A percentile compares a stretch with the other conserved stretches of the same genome.
These are phyloP conservation scores for Botia kubotai DNA, from an alignment of 2,797 vertebrate species.

Conservation along the genomic window DNA sequence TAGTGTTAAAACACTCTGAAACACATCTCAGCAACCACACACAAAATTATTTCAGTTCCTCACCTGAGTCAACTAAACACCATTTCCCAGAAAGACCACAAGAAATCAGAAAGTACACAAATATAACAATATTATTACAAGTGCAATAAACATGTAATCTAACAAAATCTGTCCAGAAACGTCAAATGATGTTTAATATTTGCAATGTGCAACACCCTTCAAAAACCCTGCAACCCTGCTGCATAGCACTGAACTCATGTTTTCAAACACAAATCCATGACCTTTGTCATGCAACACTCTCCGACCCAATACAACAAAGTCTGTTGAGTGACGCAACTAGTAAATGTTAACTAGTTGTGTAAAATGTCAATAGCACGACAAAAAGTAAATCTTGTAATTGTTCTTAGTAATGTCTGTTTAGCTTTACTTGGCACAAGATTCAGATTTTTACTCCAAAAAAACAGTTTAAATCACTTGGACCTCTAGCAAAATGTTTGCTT, in stretches of 20 bases:
- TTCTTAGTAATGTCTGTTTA: neutral
- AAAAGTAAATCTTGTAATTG: neutral
- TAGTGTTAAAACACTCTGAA: too few species aligned
- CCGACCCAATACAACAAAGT: neutral
- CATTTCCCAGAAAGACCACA: too few species aligned
- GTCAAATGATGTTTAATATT: neutral
- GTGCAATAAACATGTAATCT: slow-evolving; percentile 5
- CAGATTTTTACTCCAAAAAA: too few species aligned
- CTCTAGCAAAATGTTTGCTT: slow-evolving; percentile 5
- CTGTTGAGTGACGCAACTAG: neutral
- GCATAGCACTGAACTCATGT: neutral
- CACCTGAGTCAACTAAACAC: too few species aligned
- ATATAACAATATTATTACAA: neutral
- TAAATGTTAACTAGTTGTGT: neutral
- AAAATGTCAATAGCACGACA: neutral
- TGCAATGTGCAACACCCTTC: neutral
- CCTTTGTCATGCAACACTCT: neutral
- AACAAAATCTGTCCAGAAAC: neutral
- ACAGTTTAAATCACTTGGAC: neutral
- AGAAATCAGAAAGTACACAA: neutral
- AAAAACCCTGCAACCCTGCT: neutral
- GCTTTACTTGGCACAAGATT: neutral
- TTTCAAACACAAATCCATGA: neutral
- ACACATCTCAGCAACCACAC: too few species aligned
- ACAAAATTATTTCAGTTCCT: too few species aligned